Conservation (phyloP, 2,113 vertebrate species). For the Caranx ignobilis region DNA sequence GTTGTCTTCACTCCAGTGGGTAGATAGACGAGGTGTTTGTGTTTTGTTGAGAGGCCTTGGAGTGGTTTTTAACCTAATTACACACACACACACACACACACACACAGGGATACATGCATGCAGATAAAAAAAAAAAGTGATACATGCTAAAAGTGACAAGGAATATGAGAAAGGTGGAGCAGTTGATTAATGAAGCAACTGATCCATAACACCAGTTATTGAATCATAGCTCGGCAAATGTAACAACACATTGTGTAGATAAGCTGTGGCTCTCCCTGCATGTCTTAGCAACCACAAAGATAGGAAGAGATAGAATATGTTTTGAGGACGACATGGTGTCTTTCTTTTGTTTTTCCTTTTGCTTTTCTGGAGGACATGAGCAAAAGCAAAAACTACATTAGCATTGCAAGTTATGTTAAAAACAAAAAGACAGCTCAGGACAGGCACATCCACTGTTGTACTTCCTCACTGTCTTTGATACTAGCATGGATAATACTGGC, state of each 20-base stretch:
- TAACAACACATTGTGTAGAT: too few relatives aligned
- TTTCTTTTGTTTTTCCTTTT: too few relatives aligned
- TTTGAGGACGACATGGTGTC: background rate
- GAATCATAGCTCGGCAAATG: too few relatives aligned
- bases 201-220: background rate
- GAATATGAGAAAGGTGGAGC: background rate
- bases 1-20: slow-evolving; percentile 11
- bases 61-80: slow-evolving; percentile 16
- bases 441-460: too few relatives aligned
- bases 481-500: background rate
- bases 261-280: background rate
- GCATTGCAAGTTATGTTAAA: background rate
- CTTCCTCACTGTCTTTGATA: background rate
- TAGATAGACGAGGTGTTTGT: slow-evolving; percentile 18
- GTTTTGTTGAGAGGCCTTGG: slow-evolving; percentile 3
- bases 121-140: slow-evolving; percentile 14
- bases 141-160: background rate
- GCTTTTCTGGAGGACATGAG: too few relatives aligned
- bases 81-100: background rate
- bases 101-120: background rate
- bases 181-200: background rate
- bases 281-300: too few relatives aligned
- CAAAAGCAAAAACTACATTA: background rate
- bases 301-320: background rate
- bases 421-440: too few relatives aligned